Base-by-base conservation (phyloP, 2,113 vertebrate species). In the Eurystomus gularis region DNA sequence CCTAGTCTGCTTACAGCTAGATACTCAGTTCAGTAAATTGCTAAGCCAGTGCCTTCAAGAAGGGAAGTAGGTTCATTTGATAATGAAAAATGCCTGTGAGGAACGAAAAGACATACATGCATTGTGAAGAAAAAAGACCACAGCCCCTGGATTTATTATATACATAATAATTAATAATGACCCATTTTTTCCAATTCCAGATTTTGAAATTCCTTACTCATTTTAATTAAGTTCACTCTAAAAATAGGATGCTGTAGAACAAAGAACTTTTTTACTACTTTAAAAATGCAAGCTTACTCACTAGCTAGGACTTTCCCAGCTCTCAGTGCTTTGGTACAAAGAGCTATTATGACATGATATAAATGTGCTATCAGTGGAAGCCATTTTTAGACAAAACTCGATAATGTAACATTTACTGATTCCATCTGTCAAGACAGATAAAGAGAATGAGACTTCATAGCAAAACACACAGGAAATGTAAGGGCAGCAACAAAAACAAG, bases 191-290 rank as follows among this genome's bases (percentile, higher is more conserved):
- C 94, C 86, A 23, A 92, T 81, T 96, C 68, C 94, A 87, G 85
- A 97, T 92, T 82, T 95, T 7, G 7, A 94, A 95, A 97, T 97
- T 97, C 96, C 86, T 96, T 92, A 77, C 95, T 95, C 92, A 90
- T 87, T 97, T 97, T 97, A 97, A 97, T 96, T 97, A 97, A 97
- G 87, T 97, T 96, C 92, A 61, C 68, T 83, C 94, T 97, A 97
- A 97, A 97, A 96, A 97, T 97, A 97, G 95, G 93, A 94, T 96
- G 69, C 60, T 73, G 65, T 21, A 93, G 96, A 97, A 97, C 95
- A 97, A 97, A 96, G 96, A 93, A 97, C 95, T 96, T 97, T 95
- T 96, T 96, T 96, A 94, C 90, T 79, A 69, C 77, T 92, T 97
- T 60, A 87, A 92, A 97, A 97, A 96, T 94, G 94, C 64, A 70